Conservation (phyloP, 2,113 vertebrate genomes). For the Malurus elegans region DNA sequence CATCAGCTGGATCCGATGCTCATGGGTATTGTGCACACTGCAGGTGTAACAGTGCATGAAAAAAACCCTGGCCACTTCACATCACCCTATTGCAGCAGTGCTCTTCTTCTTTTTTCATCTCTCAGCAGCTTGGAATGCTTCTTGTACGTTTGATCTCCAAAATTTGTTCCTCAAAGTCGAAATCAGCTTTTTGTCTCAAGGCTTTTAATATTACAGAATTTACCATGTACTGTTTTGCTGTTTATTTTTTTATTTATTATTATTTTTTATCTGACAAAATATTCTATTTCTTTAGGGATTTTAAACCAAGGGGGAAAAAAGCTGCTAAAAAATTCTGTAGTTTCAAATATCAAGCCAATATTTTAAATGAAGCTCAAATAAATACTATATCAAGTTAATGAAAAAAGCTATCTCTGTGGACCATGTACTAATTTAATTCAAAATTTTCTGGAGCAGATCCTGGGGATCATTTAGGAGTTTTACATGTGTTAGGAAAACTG, state of each 20-base stretch:
- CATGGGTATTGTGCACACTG: rapidly evolving
- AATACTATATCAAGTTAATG: not conserved
- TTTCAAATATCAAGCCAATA: not conserved
- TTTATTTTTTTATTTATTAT: not conserved
- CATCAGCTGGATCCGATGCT: not conserved
- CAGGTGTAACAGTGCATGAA: not conserved
- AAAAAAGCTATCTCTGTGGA: not conserved
- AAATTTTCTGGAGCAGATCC: not conserved
- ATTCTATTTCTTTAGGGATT: not conserved
- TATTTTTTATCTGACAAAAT: not conserved
- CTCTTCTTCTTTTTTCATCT: not conserved
- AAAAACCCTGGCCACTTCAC: not conserved
- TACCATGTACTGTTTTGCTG: not conserved
- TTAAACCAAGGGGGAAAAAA: not conserved
- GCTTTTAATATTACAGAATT: not conserved
- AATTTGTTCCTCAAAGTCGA: not conserved
- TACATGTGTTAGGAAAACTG: slow-evolving; percentile 24
- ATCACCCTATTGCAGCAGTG: not conserved
- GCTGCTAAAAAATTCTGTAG: not conserved
- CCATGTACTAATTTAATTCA: not conserved
- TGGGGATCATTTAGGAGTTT: slow-evolving; percentile 34
- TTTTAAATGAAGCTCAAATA: not conserved
- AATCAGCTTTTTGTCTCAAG: not conserved
- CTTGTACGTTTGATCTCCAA: not conserved
- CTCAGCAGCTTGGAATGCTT: not conserved